These are phyloP conservation scores for Boloria euphrosyne DNA, from an alignment of 2,888 invertebrate species.

Conservation along the genomic window DNA sequence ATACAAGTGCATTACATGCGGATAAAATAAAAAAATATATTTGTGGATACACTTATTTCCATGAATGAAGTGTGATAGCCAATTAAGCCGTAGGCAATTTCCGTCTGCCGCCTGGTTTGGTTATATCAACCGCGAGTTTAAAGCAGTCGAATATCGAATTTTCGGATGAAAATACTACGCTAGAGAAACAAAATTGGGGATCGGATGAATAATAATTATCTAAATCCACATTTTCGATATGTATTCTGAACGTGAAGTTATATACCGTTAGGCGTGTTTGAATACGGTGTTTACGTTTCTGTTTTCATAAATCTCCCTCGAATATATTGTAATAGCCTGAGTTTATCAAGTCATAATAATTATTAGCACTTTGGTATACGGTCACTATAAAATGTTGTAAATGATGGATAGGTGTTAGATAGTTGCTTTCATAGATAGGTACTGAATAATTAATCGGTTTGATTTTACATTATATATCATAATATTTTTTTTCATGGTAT, in stretches of 20 bases:
- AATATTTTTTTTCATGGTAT: too few species aligned
- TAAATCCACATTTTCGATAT: constrained; percentile 4
- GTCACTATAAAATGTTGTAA: too few species aligned
- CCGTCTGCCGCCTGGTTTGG: constrained; percentile 14
- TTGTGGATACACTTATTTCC: constrained; percentile 8
- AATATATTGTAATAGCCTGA: neutral
- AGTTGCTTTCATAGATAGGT: too few species aligned
- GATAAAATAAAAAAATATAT: too few species aligned
- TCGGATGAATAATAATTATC: constrained; percentile 3
- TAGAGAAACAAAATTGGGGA: neutral
- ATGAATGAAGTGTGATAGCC: constrained; percentile 17
- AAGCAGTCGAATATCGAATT: constrained; percentile 15
- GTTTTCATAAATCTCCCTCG: neutral
- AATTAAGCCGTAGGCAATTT: constrained; percentile 22
- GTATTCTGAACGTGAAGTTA: neutral
- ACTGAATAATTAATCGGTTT: too few species aligned
- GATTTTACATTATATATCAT: too few species aligned
- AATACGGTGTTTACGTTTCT: neutral
- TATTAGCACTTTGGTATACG: too few species aligned
- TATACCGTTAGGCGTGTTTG: neutral
- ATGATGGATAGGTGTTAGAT: too few species aligned
- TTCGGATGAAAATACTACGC: constrained; percentile 7
- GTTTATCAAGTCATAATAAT: neutral
- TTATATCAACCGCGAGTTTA: constrained; percentile 16
- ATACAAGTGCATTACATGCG: too few species aligned